A percentile compares a stretch with the other conserved stretches of the same genome.
Conservation (phyloP, 2,797 vertebrate species). For the Sarcophilus harrisii region DNA sequence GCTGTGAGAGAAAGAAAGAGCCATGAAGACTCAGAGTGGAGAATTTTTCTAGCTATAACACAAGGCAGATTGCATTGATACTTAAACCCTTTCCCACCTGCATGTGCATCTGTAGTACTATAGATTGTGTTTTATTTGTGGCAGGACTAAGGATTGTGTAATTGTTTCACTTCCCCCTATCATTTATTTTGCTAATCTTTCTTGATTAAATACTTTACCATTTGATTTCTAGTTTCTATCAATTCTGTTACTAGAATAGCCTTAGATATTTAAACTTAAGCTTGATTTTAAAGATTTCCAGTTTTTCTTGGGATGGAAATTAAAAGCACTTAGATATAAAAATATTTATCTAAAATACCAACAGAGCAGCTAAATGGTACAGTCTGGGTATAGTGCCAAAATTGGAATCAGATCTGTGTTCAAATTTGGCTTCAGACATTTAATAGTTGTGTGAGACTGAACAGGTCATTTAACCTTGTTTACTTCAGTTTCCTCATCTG, state of each 20-base stretch:
- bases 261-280: not conserved
- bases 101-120: not conserved
- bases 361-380: not conserved
- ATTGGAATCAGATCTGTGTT: not conserved
- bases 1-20: not conserved
- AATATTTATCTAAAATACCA: not conserved
- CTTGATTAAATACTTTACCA: not conserved
- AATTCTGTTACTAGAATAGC: not conserved
- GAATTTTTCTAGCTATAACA: not conserved
- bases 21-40: not conserved
- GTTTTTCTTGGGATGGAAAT: not conserved
- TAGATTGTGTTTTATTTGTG: not conserved
- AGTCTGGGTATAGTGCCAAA: not conserved
- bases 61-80: not conserved
- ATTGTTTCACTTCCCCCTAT: not conserved
- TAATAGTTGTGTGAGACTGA: not conserved
- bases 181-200: not conserved
- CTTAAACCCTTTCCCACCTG: not conserved
- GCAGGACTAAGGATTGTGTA: not conserved
- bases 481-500: not conserved
- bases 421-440: not conserved
- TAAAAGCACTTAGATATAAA: not conserved
- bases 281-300: not conserved
- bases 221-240: not conserved
- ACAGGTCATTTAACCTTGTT: not conserved